Evolutionary conservation across 2,888 invertebrate species (phyloP), one percentile per base, ranked within the genome.

Genomic region (Athalia circularis): DNA sequence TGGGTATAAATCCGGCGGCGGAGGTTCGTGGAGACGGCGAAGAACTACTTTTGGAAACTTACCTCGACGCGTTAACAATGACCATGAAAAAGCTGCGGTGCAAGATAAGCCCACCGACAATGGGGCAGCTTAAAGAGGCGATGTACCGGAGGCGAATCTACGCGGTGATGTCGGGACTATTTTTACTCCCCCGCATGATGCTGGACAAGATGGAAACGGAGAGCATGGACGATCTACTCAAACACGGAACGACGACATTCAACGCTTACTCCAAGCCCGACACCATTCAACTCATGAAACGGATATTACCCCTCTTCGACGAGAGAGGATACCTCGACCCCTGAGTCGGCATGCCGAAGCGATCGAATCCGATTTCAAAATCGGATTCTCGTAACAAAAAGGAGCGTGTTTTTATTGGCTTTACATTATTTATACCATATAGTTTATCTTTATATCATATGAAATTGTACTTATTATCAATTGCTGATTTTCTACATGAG

Each of bases 251-350:
- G 0, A 83, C 83, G 0, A 81, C 70, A n/a, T 78, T 85, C 81
- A 75, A 87, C 61, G 80, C 83, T 6, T 84, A 87, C n/a, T 84
- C 81, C n/a, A 84, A 84, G 77, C 81, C 83, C 0, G 29, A 76
- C 8, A 82, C 82, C 1, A 68, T 81, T 6, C 77, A 76, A 54
- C 67, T 82, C 5, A 13, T 82, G 5, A 68, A 13, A 13, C 86
- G 84, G 65, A 79, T 84, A 64, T 80, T 87, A 1, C 80, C 82
- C 0, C 43, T 80, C 11, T 80, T 86, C 82, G 67, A 85, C 4
- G 78, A 82, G 50, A 82, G 74, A 11, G 84, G 83, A 8, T 85
- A 85, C 57, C 80, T 87, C 0, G 84, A 85, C 77, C 85, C 57
- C 8, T 59, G 43, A 47, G 5, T 8, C 57, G 3, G 13, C 54